phyloP scores from a whole-genome alignment of 2,888 invertebrate species.

The Prosapia bicincta region DNA sequence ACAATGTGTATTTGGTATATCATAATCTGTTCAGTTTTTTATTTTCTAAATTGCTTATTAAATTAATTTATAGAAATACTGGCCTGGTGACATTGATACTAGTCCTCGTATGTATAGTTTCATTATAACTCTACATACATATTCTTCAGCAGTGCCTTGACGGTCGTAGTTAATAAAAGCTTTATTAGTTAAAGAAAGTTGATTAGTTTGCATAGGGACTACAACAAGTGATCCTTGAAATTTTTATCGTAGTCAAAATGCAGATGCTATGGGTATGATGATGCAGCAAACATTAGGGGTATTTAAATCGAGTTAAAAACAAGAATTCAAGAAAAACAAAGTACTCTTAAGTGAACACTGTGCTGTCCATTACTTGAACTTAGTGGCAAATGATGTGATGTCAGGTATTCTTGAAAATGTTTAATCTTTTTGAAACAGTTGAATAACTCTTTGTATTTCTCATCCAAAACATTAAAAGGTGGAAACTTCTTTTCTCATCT shows the following conservation, averaged over 20 bases:
- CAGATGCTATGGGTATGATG: constrained; percentile 5
- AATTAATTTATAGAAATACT: no score
- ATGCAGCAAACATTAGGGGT: not conserved
- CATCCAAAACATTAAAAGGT: not conserved
- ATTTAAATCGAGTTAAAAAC: not conserved
- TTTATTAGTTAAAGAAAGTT: not conserved
- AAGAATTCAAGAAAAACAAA: not conserved
- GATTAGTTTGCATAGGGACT: not conserved
- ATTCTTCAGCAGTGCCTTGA: not conserved
- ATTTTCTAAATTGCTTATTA: no score
- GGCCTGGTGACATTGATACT: no score
- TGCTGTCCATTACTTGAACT: constrained; percentile 2
- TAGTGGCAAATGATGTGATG: not conserved
- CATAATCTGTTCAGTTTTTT: no score
- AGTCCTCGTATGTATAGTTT: no score
- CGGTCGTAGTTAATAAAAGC: no score
- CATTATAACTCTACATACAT: not conserved
- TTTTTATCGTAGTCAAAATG: not conserved
- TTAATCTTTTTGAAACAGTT: not conserved
- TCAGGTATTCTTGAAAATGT: not conserved
- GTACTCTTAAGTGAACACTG: not conserved
- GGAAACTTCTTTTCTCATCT: not conserved
- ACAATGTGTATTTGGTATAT: no score
- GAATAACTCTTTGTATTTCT: not conserved
- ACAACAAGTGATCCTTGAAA: not conserved